A percentile compares a stretch with the other conserved stretches of the same genome.
These are phyloP conservation scores for Microctonus aethiopoides DNA, from an alignment of 2,888 invertebrate genomes.

Conservation along the genomic window DNA sequence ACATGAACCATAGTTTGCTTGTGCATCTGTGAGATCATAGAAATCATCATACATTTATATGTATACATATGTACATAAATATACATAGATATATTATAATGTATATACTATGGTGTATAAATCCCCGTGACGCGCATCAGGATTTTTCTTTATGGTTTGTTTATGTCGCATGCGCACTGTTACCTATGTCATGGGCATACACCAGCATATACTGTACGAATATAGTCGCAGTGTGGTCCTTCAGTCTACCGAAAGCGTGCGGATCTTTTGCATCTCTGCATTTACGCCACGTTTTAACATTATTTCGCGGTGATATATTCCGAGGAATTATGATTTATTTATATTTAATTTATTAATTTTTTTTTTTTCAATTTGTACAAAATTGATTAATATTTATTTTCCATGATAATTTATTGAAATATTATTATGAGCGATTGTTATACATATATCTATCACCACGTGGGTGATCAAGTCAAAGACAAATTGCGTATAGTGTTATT, in stretches of 20 bases:
- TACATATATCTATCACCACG: background rate
- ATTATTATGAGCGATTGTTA: background rate
- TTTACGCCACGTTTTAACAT: background rate
- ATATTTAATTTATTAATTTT: background rate
- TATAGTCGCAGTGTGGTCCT: conserved; percentile 36
- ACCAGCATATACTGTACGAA: conserved; percentile 26
- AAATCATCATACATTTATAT: background rate
- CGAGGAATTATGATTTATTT: background rate
- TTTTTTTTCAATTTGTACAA: background rate
- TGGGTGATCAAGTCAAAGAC: background rate
- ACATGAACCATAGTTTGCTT: no score
- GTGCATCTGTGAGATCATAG: background rate
- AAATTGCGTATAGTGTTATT: background rate
- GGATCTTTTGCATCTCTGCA: conserved; percentile 53
- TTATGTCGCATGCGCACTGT: conserved; percentile 60
- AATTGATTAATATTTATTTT: background rate
- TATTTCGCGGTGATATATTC: background rate
- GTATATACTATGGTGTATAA: no score
- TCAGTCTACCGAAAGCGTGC: conserved; percentile 60
- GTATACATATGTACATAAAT: background rate
- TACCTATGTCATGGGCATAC: conserved; percentile 38
- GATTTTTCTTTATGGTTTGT: conserved; percentile 55
- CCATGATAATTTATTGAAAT: no score
- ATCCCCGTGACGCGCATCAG: conserved; percentile 15
- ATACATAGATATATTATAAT: background rate